Evolutionary conservation across 2,113 vertebrate species (phyloP).

Genomic region (Meleagris gallopavo): DNA sequence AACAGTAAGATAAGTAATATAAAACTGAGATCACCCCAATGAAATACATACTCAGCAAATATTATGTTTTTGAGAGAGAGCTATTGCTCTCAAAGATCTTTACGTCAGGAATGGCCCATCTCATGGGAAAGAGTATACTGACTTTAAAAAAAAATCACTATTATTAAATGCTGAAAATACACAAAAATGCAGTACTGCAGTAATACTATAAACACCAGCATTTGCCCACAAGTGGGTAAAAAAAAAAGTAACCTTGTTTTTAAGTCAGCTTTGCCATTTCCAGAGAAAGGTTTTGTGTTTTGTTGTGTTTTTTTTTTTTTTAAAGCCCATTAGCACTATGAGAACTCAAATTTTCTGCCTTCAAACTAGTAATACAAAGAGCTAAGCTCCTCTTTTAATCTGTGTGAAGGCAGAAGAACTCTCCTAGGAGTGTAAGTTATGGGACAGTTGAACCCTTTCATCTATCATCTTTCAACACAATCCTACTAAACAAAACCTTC

Average conservation of each 20-base stretch:
- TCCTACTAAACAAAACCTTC: neutral
- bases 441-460: neutral
- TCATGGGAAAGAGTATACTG: neutral
- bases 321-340: neutral
- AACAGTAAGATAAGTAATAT: neutral
- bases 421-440: constrained; percentile 16
- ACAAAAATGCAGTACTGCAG: neutral
- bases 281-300: neutral
- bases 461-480: constrained; percentile 11
- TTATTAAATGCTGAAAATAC: neutral
- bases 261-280: constrained; percentile 13
- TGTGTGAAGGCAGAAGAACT: constrained; percentile 47
- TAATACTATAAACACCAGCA: neutral
- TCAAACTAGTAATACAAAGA: neutral
- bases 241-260: neutral
- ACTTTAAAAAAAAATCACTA: neutral
- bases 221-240: neutral
- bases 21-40: neutral
- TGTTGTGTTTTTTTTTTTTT: neutral
- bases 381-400: constrained; percentile 16
- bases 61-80: neutral
- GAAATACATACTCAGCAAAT: neutral
- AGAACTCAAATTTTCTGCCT: constrained; percentile 31
- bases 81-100: neutral
- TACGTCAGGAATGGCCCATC: neutral